Conservation (phyloP, 2,888 invertebrate genomes). For the Himalopsyche anomala region DNA sequence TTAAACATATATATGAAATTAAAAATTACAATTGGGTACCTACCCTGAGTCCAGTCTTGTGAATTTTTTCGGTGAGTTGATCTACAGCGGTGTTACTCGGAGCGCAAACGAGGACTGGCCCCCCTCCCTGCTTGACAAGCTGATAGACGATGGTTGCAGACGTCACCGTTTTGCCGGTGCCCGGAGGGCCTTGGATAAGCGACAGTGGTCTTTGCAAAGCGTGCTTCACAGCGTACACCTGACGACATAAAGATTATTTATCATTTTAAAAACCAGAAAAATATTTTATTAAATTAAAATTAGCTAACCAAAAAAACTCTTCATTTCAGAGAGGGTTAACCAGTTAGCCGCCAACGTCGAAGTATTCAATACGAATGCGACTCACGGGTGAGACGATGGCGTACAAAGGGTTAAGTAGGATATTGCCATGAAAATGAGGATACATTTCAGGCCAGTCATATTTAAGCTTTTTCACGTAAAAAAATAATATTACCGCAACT, state of each 20-base stretch:
- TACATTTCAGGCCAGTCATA: not conserved
- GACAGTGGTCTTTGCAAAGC: slow-evolving; percentile 97
- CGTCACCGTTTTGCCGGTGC: slow-evolving; percentile 99
- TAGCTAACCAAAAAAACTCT: not conserved
- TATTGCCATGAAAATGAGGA: not conserved
- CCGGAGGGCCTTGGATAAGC: slow-evolving; percentile 97
- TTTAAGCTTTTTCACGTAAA: too few relatives aligned
- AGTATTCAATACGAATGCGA: too few relatives aligned
- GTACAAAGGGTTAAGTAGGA: not conserved
- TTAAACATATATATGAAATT: too few relatives aligned
- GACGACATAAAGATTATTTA: slow-evolving; percentile 64
- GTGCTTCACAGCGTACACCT: slow-evolving; percentile 98
- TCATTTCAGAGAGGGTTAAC: not conserved
- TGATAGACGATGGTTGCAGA: slow-evolving; percentile 99
- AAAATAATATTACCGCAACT: too few relatives aligned
- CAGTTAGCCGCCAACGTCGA: too few relatives aligned
- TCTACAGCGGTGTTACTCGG: slow-evolving; percentile 99
- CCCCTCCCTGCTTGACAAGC: slow-evolving; percentile 94
- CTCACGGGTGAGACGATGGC: too few relatives aligned
- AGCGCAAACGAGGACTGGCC: slow-evolving; percentile 97
- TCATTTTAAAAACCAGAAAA: slow-evolving; percentile 15
- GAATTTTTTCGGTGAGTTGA: slow-evolving; percentile 99
- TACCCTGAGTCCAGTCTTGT: slow-evolving; percentile 94
- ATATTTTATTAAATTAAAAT: slow-evolving; percentile 45
- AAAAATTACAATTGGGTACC: not conserved